phyloP scores from a whole-genome alignment of 2,113 vertebrate genomes.

The Empidonax alnorum region DNA sequence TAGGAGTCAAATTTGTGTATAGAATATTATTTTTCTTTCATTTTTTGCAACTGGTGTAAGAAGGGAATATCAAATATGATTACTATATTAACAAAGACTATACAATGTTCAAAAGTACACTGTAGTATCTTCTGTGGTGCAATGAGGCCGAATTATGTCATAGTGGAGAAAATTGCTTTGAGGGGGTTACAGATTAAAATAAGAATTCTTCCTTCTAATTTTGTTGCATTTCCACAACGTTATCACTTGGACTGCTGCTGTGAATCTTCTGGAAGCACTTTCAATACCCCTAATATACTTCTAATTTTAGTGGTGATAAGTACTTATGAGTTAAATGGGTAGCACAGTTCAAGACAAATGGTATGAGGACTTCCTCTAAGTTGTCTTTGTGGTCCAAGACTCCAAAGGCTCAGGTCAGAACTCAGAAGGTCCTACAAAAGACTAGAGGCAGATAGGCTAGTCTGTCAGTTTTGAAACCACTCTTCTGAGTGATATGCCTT shows the following conservation, averaged over 20 bases:
- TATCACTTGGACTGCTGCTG: not conserved
- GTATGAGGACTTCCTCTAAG: not conserved
- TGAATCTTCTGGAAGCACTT: not conserved
- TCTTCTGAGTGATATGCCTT: not conserved
- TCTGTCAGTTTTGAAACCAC: not conserved
- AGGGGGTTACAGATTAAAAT: not conserved
- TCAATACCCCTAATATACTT: not conserved
- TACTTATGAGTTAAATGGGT: not conserved
- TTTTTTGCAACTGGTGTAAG: not conserved
- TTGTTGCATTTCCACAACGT: not conserved
- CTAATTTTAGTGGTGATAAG: not conserved
- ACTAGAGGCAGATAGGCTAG: not conserved
- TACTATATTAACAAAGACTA: not conserved
- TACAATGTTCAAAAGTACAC: fast-evolving
- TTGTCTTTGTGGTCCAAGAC: not conserved
- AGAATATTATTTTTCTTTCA: not conserved
- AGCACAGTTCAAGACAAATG: not conserved
- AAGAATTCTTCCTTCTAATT: not conserved
- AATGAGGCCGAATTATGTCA: not conserved
- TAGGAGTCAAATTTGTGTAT: not conserved
- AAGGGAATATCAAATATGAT: not conserved
- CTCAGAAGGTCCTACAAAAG: not conserved
- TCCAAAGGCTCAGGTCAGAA: not conserved
- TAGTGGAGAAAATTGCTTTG: not conserved
- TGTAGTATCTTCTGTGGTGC: not conserved